These are phyloP conservation scores for Abrostola tripartita DNA, from an alignment of 2,888 invertebrate species.

Conservation along the genomic window DNA sequence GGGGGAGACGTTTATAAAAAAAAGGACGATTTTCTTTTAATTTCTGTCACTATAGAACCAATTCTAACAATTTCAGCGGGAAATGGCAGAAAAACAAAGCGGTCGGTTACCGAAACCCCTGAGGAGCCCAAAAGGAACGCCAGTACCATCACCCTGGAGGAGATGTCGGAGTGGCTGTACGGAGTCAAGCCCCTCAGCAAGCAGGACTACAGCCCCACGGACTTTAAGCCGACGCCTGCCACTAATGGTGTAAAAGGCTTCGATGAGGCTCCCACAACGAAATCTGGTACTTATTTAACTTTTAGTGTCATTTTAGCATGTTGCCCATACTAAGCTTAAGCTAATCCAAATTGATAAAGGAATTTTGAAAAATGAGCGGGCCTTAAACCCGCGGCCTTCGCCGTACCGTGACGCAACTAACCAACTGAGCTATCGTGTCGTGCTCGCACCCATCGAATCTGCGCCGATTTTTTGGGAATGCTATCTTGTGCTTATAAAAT, in stretches of 20 bases:
- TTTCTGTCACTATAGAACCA: neutral
- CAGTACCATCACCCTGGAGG: slow-evolving; percentile 42
- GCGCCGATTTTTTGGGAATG: too few relatives aligned
- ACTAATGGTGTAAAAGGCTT: neutral
- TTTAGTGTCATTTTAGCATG: too few relatives aligned
- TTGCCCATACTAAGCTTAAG: too few relatives aligned
- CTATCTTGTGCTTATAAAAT: too few relatives aligned
- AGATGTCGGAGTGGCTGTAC: slow-evolving; percentile 64
- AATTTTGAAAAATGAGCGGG: too few relatives aligned
- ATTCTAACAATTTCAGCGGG: slow-evolving; percentile 40
- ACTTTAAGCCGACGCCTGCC: neutral
- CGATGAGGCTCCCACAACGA: neutral
- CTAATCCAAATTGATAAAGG: too few relatives aligned
- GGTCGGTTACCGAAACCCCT: slow-evolving; percentile 43
- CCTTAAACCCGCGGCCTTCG: too few relatives aligned
- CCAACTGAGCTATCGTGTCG: too few relatives aligned
- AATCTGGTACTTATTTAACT: slow-evolving; percentile 21
- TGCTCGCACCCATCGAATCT: too few relatives aligned
- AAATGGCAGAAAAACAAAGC: slow-evolving; percentile 45
- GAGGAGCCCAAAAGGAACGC: slow-evolving; percentile 1
- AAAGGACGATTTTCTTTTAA: too few relatives aligned
- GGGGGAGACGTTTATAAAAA: too few relatives aligned
- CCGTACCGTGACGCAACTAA: too few relatives aligned
- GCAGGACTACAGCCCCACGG: neutral
- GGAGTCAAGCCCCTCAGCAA: slow-evolving; percentile 36